phyloP scores from a whole-genome alignment of 1,140 invertebrate genomes.

The Brachionus manjavacas region DNA sequence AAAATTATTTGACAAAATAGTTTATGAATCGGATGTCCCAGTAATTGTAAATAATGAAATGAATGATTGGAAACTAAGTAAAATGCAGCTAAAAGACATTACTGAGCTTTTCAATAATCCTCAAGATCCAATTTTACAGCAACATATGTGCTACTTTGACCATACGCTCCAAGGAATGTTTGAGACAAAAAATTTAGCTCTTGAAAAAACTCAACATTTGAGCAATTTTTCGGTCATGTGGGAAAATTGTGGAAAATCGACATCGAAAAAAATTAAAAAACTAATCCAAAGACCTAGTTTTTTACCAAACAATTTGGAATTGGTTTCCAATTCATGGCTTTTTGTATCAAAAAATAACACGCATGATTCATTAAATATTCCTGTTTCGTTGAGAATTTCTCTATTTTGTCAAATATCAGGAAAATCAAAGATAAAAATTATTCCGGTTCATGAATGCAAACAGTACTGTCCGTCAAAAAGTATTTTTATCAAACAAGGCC shows the following conservation, averaged over 20 bases:
- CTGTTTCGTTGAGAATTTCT: not conserved
- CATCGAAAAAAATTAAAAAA: not conserved
- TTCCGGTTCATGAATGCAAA: not conserved
- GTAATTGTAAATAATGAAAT: not conserved
- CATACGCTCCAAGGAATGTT: not conserved
- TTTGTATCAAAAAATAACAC: slow-evolving; percentile 18
- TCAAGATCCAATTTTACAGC: not conserved
- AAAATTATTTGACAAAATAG: not conserved
- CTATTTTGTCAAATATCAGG: slow-evolving; percentile 9
- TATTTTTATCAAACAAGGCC: not conserved
- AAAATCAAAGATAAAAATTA: not conserved
- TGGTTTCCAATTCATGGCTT: not conserved
- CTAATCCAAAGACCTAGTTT: not conserved
- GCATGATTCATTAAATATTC: not conserved
- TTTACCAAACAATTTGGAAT: slow-evolving; percentile 11
- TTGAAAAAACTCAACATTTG: not conserved
- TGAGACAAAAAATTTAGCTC: not conserved
- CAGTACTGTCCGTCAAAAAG: not conserved
- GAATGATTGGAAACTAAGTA: not conserved
- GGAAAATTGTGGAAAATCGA: slow-evolving; percentile 23
- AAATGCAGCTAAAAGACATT: not conserved
- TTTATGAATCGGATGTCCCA: not conserved
- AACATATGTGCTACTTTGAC: slow-evolving; percentile 11
- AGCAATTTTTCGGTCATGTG: slow-evolving; percentile 2
- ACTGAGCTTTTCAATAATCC: not conserved